Percentiles rank a stretch among this genome's conserved stretches.
These are phyloP conservation scores for Nematopogon swammerdamellus DNA, from an alignment of 2,888 invertebrate species.

Conservation along the genomic window DNA sequence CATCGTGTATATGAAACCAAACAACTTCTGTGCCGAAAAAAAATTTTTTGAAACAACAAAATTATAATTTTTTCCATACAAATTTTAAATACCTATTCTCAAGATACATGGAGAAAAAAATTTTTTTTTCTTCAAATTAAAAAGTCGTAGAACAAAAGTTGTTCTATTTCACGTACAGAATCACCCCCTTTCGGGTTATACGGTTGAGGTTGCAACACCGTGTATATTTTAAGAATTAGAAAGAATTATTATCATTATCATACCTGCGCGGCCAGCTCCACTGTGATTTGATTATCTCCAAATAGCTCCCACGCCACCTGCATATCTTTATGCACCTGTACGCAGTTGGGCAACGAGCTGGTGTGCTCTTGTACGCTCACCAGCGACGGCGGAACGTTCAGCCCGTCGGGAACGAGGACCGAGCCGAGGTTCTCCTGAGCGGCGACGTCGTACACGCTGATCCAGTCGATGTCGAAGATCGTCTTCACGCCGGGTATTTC, in stretches of 20 bases:
- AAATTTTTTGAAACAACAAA: too few relatives aligned
- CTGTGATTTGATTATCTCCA: slow-evolving; percentile 81
- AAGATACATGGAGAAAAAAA: too few relatives aligned
- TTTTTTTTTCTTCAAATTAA: too few relatives aligned
- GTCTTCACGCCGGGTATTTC: slow-evolving; percentile 79
- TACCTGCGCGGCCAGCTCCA: slow-evolving; percentile 78
- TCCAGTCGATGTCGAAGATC: slow-evolving; percentile 80
- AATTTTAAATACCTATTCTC: too few relatives aligned
- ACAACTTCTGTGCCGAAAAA: too few relatives aligned
- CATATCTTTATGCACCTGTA: slow-evolving; percentile 78
- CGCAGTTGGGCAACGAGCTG: slow-evolving; percentile 74
- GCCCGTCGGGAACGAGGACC: slow-evolving; percentile 68
- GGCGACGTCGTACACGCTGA: slow-evolving; percentile 73
- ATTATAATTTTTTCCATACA: too few relatives aligned
- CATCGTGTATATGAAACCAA: too few relatives aligned
- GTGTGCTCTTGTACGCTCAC: slow-evolving; percentile 61
- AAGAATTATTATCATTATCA: neutral
- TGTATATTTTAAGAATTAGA: neutral
- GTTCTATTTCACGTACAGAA: too few relatives aligned
- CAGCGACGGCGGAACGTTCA: slow-evolving; percentile 86
- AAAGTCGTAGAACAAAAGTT: too few relatives aligned
- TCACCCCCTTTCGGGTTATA: too few relatives aligned
- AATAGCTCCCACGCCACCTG: slow-evolving; percentile 90
- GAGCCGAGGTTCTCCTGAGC: slow-evolving; percentile 67
- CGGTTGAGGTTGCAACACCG: too few relatives aligned